Percentiles rank a stretch among this genome's conserved stretches.
Evolutionary conservation across 2,113 vertebrate species (phyloP).

Genomic region (Panthera tigris): DNA sequence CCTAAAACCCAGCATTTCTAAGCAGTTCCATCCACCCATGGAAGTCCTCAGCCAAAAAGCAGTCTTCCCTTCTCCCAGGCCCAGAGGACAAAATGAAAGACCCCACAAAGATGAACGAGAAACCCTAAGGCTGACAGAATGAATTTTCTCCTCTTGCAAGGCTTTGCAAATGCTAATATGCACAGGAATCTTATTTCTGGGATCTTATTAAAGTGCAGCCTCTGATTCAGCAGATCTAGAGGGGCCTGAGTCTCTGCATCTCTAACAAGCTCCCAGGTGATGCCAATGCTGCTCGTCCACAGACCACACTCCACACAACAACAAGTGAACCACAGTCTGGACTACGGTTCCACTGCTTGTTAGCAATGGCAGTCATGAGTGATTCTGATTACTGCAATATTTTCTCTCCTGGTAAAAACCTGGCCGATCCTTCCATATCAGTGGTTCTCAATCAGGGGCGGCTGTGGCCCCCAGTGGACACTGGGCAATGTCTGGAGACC

Average conservation of each 20-base stretch:
- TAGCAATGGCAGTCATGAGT: neutral
- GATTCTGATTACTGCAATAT: neutral
- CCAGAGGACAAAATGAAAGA: neutral
- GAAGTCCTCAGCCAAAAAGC: constrained; percentile 19
- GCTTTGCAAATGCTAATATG: neutral
- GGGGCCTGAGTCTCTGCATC: neutral
- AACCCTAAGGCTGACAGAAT: neutral
- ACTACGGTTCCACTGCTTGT: neutral
- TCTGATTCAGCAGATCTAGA: neutral
- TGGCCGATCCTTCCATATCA: neutral
- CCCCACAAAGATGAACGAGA: neutral
- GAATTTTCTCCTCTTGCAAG: neutral
- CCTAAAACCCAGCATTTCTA: neutral
- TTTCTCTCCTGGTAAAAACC: neutral
- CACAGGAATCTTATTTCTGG: neutral
- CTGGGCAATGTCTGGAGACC: neutral
- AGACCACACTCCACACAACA: neutral
- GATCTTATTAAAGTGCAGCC: constrained; percentile 40
- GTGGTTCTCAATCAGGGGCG: neutral
- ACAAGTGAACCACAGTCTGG: no score
- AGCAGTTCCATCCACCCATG: neutral
- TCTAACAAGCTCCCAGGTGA: constrained; percentile 48
- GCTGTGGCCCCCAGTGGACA: neutral
- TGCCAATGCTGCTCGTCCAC: neutral
- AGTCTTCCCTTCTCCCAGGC: neutral